Evolutionary conservation across 2,888 invertebrate genomes (phyloP), one percentile per base, ranked within the genome.

Genomic region (Noctua pronuba): DNA sequence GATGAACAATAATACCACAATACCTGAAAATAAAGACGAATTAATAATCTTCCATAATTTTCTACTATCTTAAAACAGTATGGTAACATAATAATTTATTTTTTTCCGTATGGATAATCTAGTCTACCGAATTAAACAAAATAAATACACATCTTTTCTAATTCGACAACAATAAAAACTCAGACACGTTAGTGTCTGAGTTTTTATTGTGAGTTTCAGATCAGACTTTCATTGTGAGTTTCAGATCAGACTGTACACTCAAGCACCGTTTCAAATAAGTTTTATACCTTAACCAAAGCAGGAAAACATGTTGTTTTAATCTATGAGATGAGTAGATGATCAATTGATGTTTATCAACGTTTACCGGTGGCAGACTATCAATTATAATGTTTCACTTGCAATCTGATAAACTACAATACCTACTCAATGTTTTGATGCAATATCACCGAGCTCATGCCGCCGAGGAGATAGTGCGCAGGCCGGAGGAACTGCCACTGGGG

Each of bases 381-480:
- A 87, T 85, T 83, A 82, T 60, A 81, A 87, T 81, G 80, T 81
- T 83, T 79, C 79, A 77, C 13, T 67, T 76, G 69, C 79, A 75
- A 85, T 74, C 70, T 79, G 82, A 87, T 87, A 77, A 85, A 49
- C 52, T 24, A 46, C 70, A 77, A 71, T 85, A 77, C 71, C 58
- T 82, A 75, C 62, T 55, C 21, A 71, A 35, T 82, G 16, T 82
- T 72, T 38, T 67, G 73, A 79, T 83, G 79, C 60, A 64, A 55
- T 82, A 82, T 73, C 79, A 90, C 0, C 80, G 96, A 21, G 91
- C 92, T 10, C 90, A 88, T 46, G 95, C 95, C 0, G 96, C 95
- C 0, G 94, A 94, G 70, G 91, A 92, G 5, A 96, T 96, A 55
- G 94, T 95, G 94, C 89, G 91, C 10, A 92, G 91, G 78, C 96